Evolutionary conservation across 2,888 invertebrate genomes (phyloP), one percentile per base, ranked within the genome.

Genomic region (Zeuzera pyrina): DNA sequence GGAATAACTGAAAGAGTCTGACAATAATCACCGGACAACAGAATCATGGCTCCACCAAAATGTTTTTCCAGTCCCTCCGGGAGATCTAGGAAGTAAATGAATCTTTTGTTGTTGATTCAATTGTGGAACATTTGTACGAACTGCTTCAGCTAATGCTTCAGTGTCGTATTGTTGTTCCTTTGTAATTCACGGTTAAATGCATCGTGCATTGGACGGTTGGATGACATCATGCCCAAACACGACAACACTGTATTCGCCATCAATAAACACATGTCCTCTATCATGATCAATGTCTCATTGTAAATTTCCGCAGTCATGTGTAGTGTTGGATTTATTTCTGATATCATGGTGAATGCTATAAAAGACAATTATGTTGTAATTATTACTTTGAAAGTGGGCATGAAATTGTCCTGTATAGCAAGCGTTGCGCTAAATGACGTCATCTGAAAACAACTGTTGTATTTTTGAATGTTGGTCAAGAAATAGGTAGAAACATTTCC

Each of bases 11-110:
- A n/a, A n/a, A n/a, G n/a, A n/a, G n/a, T n/a, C n/a, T n/a, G n/a
- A n/a, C n/a, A n/a, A n/a, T n/a, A 53, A 47, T 56, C 54, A 36
- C 51, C 47, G 35, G 52, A 38, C 31, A 56, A 47, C 37, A 55
- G 36, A 24, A 53, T 39, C 37, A 46, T 44, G 24, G 34, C 39
- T 3, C 48, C 48, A 39, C 52, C 47, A 10, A 10, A 23, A 26
- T 7, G 19, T 31, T 26, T 26, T 32, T n/a, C 32, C 32, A n/a
- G 32, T 32, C 2, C 26, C 32, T 3, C 32, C 32, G 8, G 32
- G 32, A 28, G 35, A 15, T 27, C 14, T 24, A 12, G 12, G 29
- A 29, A 28, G 29, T n/a, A n/a, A n/a, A n/a, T n/a, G 25, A 13
- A 14, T 12, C 13, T 12, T 30, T 31, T 30, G 27, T 11, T 28